phyloP scores from a whole-genome alignment of 2,797 vertebrate species.

The Rhinogobio ventralis region DNA sequence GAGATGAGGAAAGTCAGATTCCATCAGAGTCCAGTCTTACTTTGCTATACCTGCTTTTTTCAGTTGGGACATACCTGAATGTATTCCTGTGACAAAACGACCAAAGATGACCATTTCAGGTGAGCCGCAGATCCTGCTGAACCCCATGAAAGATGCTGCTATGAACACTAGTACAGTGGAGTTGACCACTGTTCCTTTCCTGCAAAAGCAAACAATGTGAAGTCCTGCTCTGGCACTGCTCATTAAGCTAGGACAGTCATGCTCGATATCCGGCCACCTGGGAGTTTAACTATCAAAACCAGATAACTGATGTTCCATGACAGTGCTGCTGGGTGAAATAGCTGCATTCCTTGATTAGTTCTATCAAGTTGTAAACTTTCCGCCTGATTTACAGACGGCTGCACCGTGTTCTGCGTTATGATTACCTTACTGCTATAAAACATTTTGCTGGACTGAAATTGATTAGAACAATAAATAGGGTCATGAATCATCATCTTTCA shows the following conservation, averaged over 20 bases:
- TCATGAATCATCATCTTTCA: slow-evolving; percentile 70
- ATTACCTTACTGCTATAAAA: slow-evolving; percentile 69
- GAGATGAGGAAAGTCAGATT: slow-evolving; percentile 4
- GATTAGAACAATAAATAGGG: slow-evolving; percentile 68
- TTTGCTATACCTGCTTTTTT: not conserved
- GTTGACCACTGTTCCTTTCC: slow-evolving; percentile 85
- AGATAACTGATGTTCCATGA: slow-evolving; percentile 63
- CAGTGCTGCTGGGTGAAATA: slow-evolving; percentile 62
- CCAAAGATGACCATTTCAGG: slow-evolving; percentile 91
- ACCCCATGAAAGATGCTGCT: slow-evolving; percentile 83
- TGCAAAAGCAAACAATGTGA: slow-evolving; percentile 65
- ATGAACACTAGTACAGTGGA: slow-evolving; percentile 84
- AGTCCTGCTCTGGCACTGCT: slow-evolving; percentile 54
- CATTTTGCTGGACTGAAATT: slow-evolving; percentile 65
- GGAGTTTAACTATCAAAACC: slow-evolving; percentile 66
- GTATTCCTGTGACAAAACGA: slow-evolving; percentile 86
- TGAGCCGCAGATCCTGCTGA: slow-evolving; percentile 83
- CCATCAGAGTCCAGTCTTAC: not conserved
- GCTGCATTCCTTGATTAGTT: slow-evolving; percentile 64
- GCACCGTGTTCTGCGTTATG: slow-evolving; percentile 59
- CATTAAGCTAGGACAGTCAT: slow-evolving; percentile 63
- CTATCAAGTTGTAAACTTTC: slow-evolving; percentile 64
- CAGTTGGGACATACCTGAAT: slow-evolving; percentile 81
- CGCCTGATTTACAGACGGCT: slow-evolving; percentile 65
- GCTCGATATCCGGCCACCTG: slow-evolving; percentile 62